These are phyloP conservation scores for Lytechinus variegatus DNA, from an alignment of 35 echinoderm and acorn worm genomes.

Conservation along the genomic window DNA sequence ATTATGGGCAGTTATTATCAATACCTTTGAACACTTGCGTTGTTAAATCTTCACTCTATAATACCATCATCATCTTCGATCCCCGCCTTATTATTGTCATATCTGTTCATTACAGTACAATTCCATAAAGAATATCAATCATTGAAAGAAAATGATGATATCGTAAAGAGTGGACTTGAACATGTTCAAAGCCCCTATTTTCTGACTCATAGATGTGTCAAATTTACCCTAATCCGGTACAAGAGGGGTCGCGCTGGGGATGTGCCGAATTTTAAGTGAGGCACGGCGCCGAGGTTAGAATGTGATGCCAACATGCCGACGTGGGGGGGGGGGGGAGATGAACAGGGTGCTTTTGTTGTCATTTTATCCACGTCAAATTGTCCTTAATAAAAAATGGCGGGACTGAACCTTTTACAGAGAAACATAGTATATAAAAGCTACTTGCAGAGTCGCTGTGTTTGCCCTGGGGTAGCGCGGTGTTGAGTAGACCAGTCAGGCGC, in stretches of 20 bases:
- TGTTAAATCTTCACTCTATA: no score
- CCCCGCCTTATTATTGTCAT: no score
- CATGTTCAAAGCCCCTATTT: neutral
- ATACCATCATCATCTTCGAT: no score
- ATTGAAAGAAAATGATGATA: neutral
- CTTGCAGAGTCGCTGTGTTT: neutral
- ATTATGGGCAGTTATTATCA: no score
- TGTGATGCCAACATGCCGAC: neutral
- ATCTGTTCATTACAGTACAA: no score
- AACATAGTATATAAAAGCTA: constrained; percentile 6
- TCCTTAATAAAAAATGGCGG: neutral
- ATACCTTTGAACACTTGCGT: no score
- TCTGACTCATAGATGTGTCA: neutral
- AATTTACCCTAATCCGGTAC: neutral
- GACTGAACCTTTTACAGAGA: neutral
- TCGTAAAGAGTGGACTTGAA: neutral
- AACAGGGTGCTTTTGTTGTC: neutral
- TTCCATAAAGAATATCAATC: no score
- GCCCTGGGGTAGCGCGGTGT: neutral
- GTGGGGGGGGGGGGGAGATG: neutral
- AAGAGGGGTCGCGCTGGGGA: neutral
- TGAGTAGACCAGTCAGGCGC: neutral
- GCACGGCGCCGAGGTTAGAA: neutral
- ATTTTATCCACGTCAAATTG: neutral
- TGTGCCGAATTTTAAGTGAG: neutral